Conservation (phyloP, 2,888 invertebrate genomes). For the Agriopis leucophaearia region DNA sequence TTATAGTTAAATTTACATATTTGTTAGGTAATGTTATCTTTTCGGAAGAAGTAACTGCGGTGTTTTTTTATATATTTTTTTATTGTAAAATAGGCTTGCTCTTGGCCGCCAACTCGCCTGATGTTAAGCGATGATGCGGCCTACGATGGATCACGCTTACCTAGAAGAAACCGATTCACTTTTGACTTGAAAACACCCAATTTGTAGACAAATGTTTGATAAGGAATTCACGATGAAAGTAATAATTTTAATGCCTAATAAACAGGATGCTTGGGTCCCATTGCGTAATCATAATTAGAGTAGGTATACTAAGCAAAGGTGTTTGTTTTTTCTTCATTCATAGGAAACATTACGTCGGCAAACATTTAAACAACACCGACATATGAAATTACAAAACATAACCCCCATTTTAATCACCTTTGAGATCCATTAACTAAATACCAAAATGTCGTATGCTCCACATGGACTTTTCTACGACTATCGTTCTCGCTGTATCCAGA, state of each 20-base stretch:
- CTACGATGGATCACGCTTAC: no score
- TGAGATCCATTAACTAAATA: constrained; percentile 27
- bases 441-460: constrained; percentile 34
- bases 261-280: background rate
- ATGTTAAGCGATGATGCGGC: no score
- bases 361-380: constrained; percentile 44
- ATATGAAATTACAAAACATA: constrained; percentile 40
- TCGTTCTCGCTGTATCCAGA: background rate
- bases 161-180: no score
- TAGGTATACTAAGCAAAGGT: constrained; percentile 27
- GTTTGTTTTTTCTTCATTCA: constrained; percentile 23
- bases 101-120: no score
- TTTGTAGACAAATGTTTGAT: no score
- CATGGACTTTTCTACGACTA: constrained; percentile 24
- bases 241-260: background rate
- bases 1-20: no score
- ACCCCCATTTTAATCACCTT: constrained; percentile 46
- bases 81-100: no score
- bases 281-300: background rate
- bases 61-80: no score
- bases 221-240: background rate
- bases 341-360: constrained; percentile 40
- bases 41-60: no score
- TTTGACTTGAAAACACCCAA: no score
- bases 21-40: no score